Evolutionary conservation across 2,113 vertebrate genomes (phyloP).

Genomic region (Daphoenositta chrysoptera): DNA sequence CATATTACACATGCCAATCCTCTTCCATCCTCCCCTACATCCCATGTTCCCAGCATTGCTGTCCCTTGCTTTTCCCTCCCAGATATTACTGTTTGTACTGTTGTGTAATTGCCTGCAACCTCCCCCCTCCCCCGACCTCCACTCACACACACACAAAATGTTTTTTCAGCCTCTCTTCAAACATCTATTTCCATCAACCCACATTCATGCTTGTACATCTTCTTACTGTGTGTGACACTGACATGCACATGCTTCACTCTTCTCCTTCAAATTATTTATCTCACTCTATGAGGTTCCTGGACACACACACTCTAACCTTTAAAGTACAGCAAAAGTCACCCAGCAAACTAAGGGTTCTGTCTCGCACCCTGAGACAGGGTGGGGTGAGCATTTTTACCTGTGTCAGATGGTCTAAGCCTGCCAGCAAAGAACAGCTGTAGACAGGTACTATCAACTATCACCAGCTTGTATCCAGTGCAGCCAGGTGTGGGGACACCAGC

Average conservation of each 20-base stretch:
- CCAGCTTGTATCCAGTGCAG: background rate
- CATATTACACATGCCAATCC: background rate
- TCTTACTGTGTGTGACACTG: background rate
- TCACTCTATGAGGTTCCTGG: background rate
- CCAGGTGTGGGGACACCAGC: background rate
- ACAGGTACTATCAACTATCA: background rate
- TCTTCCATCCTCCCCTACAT: background rate
- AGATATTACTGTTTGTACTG: background rate
- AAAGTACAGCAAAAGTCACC: background rate
- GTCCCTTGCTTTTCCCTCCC: background rate
- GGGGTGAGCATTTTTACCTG: background rate
- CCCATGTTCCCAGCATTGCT: background rate
- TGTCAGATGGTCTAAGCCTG: background rate
- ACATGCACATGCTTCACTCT: background rate
- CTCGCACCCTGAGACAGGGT: background rate
- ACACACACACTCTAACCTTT: background rate
- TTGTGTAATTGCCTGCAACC: background rate
- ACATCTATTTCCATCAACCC: background rate
- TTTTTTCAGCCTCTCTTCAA: background rate
- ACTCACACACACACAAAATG: background rate
- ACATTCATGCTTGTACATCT: background rate
- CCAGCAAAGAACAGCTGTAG: background rate
- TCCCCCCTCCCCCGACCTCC: accelerated
- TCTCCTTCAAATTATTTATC: background rate
- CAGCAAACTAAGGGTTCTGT: background rate